Evolutionary conservation across 2,113 vertebrate species (phyloP), one percentile per base, ranked within the genome.

Genomic region (Cryptomyrus ogoouensis): DNA sequence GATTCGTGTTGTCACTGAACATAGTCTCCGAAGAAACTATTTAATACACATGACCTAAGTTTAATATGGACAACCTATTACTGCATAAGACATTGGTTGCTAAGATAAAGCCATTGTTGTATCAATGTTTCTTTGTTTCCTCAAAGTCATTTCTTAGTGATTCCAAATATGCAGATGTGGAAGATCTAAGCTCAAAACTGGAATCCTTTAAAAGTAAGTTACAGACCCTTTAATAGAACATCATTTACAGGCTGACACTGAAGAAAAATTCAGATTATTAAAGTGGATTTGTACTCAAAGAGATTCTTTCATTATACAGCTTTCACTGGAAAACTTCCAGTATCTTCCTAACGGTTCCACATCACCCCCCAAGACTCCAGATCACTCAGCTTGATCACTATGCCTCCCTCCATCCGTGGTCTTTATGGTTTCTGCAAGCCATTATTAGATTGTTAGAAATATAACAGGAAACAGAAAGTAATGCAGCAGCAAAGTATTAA

Each of bases 151-250:
- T 97, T 93, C 93, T 97, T 85, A 93, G 95, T 27, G 95, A 97
- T 88, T 93, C 96, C 10, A 94, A 96, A 90, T 97, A 96, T 92
- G 95, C 90, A 93, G 94, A 93, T 5, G 97, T 96, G 83, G 95
- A 96, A 92, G 96, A 96, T 35, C 94, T 97, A 24, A 89, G 90
- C 13, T 93, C 91, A 85, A 97, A 97, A 90, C 94, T 97, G 90
- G 96, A 96, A 88, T 89, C 92, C 88, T 97, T 97, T 92, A 97
- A 97, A 93, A 93, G 97, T 97, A 83, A 96, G 93, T 87, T 35
- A 88, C 0, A 13, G 31, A 39, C 3, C 27, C 86, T 42, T 88
- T 17, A 87, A 50, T 27, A 52, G 8, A 70, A 70, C 62, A 70
- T 31, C n/a, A 27, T n/a, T 49, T 47, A 24, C 42, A 85, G 49